Evolutionary conservation across 2,797 vertebrate species (phyloP).

Genomic region (Stomatorhinus walkeri): DNA sequence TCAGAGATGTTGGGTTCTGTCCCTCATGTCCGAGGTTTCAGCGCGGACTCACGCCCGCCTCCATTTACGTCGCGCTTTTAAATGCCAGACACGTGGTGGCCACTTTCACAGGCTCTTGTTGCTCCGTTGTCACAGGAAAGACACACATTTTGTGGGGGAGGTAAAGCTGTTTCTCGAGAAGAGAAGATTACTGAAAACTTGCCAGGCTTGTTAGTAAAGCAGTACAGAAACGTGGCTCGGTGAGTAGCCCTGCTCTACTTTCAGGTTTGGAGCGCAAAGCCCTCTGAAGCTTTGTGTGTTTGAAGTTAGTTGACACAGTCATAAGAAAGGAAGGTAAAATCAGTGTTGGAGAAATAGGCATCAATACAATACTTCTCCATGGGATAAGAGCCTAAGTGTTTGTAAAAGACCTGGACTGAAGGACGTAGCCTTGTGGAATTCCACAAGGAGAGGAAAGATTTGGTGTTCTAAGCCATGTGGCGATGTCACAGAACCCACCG

Average conservation of each 20-base stretch:
- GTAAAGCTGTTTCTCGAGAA: not conserved
- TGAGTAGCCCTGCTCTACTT: not conserved
- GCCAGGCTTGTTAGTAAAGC: not conserved
- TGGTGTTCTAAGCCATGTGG: not conserved
- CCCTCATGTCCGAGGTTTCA: not conserved
- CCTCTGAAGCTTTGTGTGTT: not conserved
- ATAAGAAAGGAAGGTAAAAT: not conserved
- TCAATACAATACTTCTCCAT: not conserved
- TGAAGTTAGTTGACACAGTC: not conserved
- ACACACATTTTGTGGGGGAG: slow-evolving; percentile 3
- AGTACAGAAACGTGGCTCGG: not conserved
- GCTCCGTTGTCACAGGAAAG: not conserved
- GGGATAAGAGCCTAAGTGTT: not conserved
- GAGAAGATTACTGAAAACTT: not conserved
- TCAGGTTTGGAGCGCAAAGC: not conserved
- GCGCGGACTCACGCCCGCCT: not conserved
- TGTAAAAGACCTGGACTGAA: not conserved
- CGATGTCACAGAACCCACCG: not conserved
- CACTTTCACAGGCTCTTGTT: not conserved
- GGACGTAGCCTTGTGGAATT: not conserved
- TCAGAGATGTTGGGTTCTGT: not conserved
- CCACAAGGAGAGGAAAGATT: not conserved
- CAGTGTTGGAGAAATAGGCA: not conserved
- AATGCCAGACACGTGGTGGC: not conserved
- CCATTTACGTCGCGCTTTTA: not conserved